Conservation (phyloP, 1,140 invertebrate genomes). For the Drosophila tristis region DNA sequence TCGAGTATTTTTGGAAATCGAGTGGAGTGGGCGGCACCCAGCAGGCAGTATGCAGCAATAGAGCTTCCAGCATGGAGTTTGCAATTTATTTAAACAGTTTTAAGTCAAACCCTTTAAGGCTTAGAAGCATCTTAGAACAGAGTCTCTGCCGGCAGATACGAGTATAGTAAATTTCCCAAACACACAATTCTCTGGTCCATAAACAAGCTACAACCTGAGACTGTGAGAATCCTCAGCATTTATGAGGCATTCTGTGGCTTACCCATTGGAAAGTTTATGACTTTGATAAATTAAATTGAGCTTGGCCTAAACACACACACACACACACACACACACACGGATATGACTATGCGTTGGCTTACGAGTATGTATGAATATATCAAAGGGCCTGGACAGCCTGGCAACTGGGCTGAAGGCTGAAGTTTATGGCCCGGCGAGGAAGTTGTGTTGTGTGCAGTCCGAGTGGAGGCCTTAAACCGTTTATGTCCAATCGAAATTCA, state of each 20-base stretch:
- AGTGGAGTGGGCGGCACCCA: too few relatives aligned
- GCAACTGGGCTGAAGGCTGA: constrained; percentile 33
- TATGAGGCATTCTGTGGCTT: constrained; percentile 62
- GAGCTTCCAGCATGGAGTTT: too few relatives aligned
- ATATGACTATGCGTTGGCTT: constrained; percentile 5
- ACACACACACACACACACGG: neutral
- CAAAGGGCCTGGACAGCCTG: constrained; percentile 14
- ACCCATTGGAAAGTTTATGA: constrained; percentile 74
- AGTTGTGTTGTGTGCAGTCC: constrained; percentile 18
- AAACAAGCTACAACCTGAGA: constrained; percentile 31
- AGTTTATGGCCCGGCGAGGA: constrained; percentile 49
- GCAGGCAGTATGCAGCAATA: too few relatives aligned
- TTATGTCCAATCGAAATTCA: constrained; percentile 78
- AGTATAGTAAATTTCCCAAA: neutral
- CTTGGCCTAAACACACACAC: constrained; percentile 32
- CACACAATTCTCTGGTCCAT: constrained; percentile 21
- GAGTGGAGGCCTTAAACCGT: constrained; percentile 56
- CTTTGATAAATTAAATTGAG: constrained; percentile 81
- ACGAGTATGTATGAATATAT: constrained; percentile 38
- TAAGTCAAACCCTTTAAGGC: neutral
- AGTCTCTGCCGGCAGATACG: too few relatives aligned
- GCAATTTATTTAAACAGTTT: neutral
- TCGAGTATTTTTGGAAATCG: too few relatives aligned
- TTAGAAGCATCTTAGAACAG: too few relatives aligned
- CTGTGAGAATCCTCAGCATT: constrained; percentile 36